Evolutionary conservation across 2,113 vertebrate genomes (phyloP).

Genomic region (Prionailurus bengalensis): DNA sequence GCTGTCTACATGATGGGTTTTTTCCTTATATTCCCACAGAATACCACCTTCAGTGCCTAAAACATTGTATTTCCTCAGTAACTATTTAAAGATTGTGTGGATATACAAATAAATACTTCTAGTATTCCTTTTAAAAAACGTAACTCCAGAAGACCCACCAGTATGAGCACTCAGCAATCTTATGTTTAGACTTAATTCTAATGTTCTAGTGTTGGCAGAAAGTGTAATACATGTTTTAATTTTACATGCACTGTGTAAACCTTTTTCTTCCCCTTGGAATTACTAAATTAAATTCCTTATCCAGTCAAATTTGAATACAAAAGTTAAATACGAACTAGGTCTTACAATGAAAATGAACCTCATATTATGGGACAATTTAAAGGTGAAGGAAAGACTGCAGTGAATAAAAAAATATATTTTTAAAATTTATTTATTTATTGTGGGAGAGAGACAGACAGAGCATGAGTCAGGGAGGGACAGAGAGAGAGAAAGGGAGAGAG

Average conservation of each 20-base stretch:
- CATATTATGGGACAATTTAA: neutral
- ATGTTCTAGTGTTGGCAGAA: neutral
- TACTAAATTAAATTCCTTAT: neutral
- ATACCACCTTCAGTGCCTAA: neutral
- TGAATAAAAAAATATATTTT: neutral
- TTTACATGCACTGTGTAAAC: neutral
- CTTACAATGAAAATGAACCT: neutral
- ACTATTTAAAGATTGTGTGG: neutral
- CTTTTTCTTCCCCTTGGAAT: neutral
- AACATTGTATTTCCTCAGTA: neutral
- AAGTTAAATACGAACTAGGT: neutral
- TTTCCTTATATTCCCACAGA: neutral
- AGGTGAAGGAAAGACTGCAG: neutral
- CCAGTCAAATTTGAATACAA: neutral
- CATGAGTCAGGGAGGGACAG: too few species aligned
- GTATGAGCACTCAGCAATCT: neutral
- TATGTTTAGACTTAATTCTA: neutral
- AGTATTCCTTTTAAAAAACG: neutral
- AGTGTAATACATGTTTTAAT: neutral
- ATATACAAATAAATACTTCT: neutral
- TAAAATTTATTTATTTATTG: neutral
- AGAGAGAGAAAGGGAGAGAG: too few species aligned
- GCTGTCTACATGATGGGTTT: neutral
- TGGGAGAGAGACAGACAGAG: too few species aligned
- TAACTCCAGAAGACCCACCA: fast-evolving